Base-by-base conservation (phyloP, 2,888 invertebrate species). In the Polymixis lichenea region DNA sequence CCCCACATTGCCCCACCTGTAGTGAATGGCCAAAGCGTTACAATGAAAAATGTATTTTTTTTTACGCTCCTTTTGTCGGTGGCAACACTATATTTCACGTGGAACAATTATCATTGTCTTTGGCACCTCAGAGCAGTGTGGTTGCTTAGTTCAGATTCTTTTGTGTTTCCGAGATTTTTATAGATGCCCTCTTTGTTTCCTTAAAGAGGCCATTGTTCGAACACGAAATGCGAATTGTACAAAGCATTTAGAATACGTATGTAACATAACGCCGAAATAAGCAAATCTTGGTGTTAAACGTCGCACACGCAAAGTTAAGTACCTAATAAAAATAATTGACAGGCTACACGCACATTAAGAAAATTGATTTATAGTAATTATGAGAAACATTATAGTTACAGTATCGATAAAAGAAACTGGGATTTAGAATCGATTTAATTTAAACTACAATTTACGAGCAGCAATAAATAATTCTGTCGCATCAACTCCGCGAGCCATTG, bases 91-190 rank as follows among this genome's bases (percentile, higher is more conserved):
- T 96, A 96, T 95, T 95, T 96, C 95, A 96, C 92, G 92, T 94
- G 94, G 95, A 94, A 96, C 96, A 96, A 96, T 96, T 96, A 96
- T 94, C 96, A 96, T 96, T 96, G 96, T 96, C 95, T 96, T 96
- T 96, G 94, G 92, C 96, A 95, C 95, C 95, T 95, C 83, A 82
- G 92, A 92, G 90, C 91, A 90, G 90, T 92, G 94, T 89, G 94
- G 93, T 94, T 86, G 90, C 87, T 90, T 89, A 88, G 87, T 87
- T 86, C 85, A 78, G 87, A 85, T 87, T 88, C 89, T 82, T 89
- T 88, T 90, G 88, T 89, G 75, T 77, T 77, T 64, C 78, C 76
- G 72, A 84, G 79, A 84, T 88, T 88, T 86, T 87, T 88, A 87
- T 87, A 87, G 87, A 87, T 87, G 75, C 80, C 69, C 49, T 74